Percentiles rank a stretch among this genome's conserved stretches.
Conservation (phyloP, 2,797 vertebrate species). For the Scyliorhinus canicula region DNA sequence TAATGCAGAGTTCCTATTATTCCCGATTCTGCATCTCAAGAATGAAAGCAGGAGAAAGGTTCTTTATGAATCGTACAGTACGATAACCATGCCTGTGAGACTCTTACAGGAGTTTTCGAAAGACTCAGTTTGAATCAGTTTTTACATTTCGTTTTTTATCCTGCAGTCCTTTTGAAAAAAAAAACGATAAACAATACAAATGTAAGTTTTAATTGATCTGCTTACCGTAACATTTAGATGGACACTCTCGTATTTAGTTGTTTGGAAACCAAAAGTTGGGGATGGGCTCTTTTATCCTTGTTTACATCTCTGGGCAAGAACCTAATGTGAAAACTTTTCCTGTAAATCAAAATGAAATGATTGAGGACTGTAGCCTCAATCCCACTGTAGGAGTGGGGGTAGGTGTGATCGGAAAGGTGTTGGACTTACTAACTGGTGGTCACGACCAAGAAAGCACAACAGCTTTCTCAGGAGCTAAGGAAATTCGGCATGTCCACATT, state of each 20-base stretch:
- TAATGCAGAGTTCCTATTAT: not conserved
- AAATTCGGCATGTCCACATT: too few species aligned
- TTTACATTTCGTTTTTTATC: not conserved
- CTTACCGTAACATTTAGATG: not conserved
- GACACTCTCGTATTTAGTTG: not conserved
- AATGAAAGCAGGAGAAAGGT: not conserved
- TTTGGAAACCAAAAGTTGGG: not conserved
- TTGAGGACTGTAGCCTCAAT: not conserved
- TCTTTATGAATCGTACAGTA: not conserved
- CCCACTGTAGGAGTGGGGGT: not conserved
- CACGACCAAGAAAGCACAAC: too few species aligned
- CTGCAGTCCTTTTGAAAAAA: not conserved
- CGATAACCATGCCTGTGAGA: not conserved
- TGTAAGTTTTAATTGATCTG: not conserved
- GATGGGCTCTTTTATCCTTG: not conserved
- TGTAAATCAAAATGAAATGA: too few species aligned
- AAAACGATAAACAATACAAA: not conserved
- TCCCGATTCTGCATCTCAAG: not conserved
- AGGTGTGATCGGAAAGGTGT: not conserved
- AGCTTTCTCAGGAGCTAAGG: too few species aligned
- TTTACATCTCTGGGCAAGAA: not conserved
- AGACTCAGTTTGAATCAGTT: not conserved
- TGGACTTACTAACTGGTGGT: not conserved
- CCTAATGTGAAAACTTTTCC: not conserved
- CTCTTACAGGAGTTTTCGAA: not conserved